Percentiles rank a stretch among this genome's conserved stretches.
These are phyloP conservation scores for Incurvaria masculella DNA, from an alignment of 2,888 invertebrate genomes.

Conservation along the genomic window DNA sequence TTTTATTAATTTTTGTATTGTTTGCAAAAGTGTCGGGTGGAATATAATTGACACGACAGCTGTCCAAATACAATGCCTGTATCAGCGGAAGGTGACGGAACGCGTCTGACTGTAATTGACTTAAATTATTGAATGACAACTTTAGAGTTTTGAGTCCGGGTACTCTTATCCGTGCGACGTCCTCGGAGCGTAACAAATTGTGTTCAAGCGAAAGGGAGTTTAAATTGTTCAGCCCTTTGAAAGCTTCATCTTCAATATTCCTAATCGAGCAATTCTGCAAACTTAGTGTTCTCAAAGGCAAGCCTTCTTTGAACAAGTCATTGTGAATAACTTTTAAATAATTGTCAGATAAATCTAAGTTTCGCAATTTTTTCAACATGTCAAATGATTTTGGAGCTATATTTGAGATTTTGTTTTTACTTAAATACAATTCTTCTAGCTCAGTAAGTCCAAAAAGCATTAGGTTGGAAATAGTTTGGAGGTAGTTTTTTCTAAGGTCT, in stretches of 20 bases:
- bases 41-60: conserved; percentile 65
- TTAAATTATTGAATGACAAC: conserved; percentile 76
- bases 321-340: conserved; percentile 67
- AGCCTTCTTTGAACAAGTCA: conserved; percentile 71
- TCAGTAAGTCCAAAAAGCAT: conserved; percentile 74
- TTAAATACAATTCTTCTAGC: conserved; percentile 75
- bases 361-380: conserved; percentile 70
- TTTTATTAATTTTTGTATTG: conserved; percentile 69
- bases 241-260: conserved; percentile 71
- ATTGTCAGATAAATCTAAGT: conserved; percentile 78
- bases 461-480: conserved; percentile 66
- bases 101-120: conserved; percentile 65
- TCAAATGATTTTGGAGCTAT: conserved; percentile 74
- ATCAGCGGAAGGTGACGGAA: conserved; percentile 75
- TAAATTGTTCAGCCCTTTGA: conserved; percentile 70
- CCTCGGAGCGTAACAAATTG: conserved; percentile 66
- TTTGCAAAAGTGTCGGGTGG: conserved; percentile 68
- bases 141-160: conserved; percentile 71
- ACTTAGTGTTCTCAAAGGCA: conserved; percentile 70
- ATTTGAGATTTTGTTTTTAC: conserved; percentile 65
- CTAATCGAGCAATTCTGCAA: conserved; percentile 73
- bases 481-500: conserved; percentile 71
- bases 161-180: conserved; percentile 69
- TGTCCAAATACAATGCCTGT: conserved; percentile 68
- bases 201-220: conserved; percentile 74